These are phyloP conservation scores for Ophion slaviceki DNA, from an alignment of 2,888 invertebrate genomes.

Conservation along the genomic window DNA sequence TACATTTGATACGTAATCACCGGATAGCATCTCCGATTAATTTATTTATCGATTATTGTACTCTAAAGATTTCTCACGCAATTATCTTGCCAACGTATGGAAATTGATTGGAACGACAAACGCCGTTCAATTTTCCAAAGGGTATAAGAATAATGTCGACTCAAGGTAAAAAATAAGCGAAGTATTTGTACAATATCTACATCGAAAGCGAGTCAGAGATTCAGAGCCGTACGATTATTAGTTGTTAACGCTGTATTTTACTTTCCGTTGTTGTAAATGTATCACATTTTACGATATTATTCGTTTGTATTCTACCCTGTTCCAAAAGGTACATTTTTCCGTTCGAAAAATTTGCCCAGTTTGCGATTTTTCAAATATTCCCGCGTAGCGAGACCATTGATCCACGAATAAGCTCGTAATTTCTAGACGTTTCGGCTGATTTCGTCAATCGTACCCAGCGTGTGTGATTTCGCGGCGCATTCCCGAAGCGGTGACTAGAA, in stretches of 20 bases:
- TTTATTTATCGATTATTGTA: constrained; percentile 12
- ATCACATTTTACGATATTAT: constrained; percentile 45
- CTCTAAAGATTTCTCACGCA: constrained; percentile 4
- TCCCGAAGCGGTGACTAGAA: background rate
- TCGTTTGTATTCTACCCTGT: constrained; percentile 2
- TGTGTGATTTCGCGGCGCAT: background rate
- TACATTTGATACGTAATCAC: background rate
- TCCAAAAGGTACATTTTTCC: background rate
- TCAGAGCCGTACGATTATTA: constrained; percentile 54
- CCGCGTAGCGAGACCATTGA: background rate
- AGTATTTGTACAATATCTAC: constrained; percentile 51
- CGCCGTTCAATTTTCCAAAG: constrained; percentile 36
- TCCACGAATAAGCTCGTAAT: background rate
- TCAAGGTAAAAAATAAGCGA: constrained; percentile 24
- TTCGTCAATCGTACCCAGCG: background rate
- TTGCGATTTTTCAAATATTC: background rate
- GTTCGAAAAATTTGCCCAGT: background rate
- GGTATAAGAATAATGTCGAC: constrained; percentile 39
- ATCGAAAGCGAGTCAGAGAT: constrained; percentile 53
- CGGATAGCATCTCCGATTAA: background rate
- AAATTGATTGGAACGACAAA: constrained; percentile 18
- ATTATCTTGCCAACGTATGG: constrained; percentile 40
- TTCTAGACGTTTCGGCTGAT: constrained; percentile 21
- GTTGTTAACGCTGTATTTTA: constrained; percentile 60
- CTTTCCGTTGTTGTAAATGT: constrained; percentile 61